Conservation (phyloP, 1,140 invertebrate genomes). For the Hyphantria cunea region DNA sequence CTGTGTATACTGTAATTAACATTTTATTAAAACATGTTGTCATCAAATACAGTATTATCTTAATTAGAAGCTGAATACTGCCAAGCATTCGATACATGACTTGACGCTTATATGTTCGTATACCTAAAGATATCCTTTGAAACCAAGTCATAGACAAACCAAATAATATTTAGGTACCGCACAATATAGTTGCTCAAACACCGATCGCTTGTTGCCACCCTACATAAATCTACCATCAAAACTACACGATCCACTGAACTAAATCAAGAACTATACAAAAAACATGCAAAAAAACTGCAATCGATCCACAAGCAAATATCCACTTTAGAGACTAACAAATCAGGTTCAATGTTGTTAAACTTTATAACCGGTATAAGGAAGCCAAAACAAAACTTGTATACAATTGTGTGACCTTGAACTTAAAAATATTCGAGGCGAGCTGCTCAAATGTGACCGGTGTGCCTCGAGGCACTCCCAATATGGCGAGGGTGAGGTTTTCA, state of each 20-base stretch:
- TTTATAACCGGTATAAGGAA: slow-evolving; percentile 50
- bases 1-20: too few species aligned
- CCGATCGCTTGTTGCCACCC: slow-evolving; percentile 20
- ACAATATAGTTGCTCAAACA: not conserved
- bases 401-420: slow-evolving; percentile 64
- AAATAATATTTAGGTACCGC: too few species aligned
- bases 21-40: too few species aligned
- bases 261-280: slow-evolving; percentile 29
- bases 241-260: slow-evolving; percentile 34
- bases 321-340: slow-evolving; percentile 1
- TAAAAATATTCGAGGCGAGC: slow-evolving; percentile 47
- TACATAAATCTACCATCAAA: slow-evolving; percentile 20
- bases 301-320: slow-evolving; percentile 6
- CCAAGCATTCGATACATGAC: too few species aligned
- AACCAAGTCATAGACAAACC: too few species aligned
- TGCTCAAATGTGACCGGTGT: slow-evolving; percentile 47
- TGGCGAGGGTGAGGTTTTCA: slow-evolving; percentile 32
- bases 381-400: slow-evolving; percentile 49
- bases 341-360: slow-evolving; percentile 9
- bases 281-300: slow-evolving; percentile 28
- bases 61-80: too few species aligned
- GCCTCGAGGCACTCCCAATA: slow-evolving; percentile 39
- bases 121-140: too few species aligned
- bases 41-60: too few species aligned
- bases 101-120: too few species aligned